These are phyloP conservation scores for Leguminivora glycinivorella DNA, from an alignment of 1,140 invertebrate genomes.

Conservation along the genomic window DNA sequence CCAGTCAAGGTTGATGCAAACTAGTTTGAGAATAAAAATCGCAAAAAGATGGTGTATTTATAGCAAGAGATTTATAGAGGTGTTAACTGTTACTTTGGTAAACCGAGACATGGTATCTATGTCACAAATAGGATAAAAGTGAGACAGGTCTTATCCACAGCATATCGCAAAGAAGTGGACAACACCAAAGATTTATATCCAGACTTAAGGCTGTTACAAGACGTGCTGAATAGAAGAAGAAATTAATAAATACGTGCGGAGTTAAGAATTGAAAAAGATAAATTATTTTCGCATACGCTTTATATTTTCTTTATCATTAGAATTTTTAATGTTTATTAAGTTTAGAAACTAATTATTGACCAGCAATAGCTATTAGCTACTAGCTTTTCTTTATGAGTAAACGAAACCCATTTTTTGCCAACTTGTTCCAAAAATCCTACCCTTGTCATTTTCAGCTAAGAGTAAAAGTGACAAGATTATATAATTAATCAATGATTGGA, in stretches of 20 bases:
- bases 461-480: background rate
- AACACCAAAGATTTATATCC: conserved; percentile 4
- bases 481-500: background rate
- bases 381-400: too few relatives aligned
- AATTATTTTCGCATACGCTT: too few relatives aligned
- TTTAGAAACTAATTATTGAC: too few relatives aligned
- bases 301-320: too few relatives aligned
- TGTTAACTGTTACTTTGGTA: background rate
- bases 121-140: background rate
- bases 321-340: too few relatives aligned
- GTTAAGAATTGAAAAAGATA: background rate
- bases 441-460: background rate
- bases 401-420: background rate
- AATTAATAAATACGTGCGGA: background rate
- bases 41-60: background rate
- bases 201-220: background rate
- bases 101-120: conserved; percentile 3
- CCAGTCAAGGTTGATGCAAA: background rate
- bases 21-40: background rate
- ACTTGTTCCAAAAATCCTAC: background rate
- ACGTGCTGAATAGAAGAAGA: background rate
- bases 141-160: background rate
- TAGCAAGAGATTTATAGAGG: background rate
- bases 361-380: too few relatives aligned
- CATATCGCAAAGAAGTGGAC: background rate